phyloP scores from a whole-genome alignment of 2,888 invertebrate genomes.

The Caenorhabditis angaria region DNA sequence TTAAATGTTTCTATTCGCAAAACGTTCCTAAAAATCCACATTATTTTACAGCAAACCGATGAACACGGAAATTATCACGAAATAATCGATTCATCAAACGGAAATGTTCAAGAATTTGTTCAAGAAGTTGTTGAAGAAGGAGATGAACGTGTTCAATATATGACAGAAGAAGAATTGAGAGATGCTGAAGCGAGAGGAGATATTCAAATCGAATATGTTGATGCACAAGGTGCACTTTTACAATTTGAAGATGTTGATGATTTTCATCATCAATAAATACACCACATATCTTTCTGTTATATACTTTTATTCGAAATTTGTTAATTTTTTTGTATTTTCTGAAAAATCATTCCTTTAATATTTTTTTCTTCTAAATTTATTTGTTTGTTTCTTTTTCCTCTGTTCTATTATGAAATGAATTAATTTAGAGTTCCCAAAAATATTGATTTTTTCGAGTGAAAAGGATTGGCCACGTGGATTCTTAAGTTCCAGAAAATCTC shows the following conservation, averaged over 20 bases:
- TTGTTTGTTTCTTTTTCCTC: background rate
- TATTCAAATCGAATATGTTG: conserved; percentile 11
- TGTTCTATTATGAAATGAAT: conserved; percentile 4
- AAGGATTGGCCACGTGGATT: too few relatives aligned
- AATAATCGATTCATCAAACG: background rate
- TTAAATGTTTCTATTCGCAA: too few relatives aligned
- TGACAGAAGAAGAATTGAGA: conserved; percentile 43
- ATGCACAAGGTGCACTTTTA: background rate
- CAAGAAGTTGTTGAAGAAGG: background rate
- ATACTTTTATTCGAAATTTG: background rate
- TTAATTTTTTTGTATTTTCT: background rate
- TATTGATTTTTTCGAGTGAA: too few relatives aligned
- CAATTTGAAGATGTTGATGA: conserved; percentile 5
- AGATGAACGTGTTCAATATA: conserved; percentile 23
- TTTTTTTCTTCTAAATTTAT: background rate
- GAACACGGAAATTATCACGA: background rate
- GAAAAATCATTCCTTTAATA: background rate
- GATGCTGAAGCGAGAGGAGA: conserved; percentile 38
- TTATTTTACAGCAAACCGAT: background rate
- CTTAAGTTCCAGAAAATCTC: too few relatives aligned
- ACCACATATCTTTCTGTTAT: background rate
- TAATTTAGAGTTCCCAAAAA: background rate
- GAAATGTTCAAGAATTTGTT: background rate
- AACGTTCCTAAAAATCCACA: too few relatives aligned
- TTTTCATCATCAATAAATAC: background rate